Evolutionary conservation across 2,113 vertebrate species (phyloP).

Genomic region (Gobiocypris rarus): DNA sequence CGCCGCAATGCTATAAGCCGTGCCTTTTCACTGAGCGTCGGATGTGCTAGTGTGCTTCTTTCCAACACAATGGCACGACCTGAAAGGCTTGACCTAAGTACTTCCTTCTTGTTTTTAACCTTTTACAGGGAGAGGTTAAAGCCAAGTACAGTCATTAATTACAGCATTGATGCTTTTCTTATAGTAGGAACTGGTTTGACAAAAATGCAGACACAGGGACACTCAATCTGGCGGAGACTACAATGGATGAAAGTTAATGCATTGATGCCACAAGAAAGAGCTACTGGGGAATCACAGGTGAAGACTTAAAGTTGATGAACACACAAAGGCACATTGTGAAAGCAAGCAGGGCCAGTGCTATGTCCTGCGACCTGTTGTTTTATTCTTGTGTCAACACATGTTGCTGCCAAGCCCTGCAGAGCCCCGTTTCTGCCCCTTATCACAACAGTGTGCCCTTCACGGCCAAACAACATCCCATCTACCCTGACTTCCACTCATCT

Average conservation of each 20-base stretch:
- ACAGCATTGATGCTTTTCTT: slow-evolving; percentile 11
- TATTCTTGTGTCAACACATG: slow-evolving; percentile 9
- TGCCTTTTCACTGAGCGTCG: background rate
- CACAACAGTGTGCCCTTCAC: background rate
- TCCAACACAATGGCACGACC: slow-evolving; percentile 10
- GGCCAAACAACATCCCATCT: background rate
- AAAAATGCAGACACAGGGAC: slow-evolving; percentile 10
- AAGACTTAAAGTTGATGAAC: background rate
- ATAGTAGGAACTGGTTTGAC: slow-evolving; percentile 3
- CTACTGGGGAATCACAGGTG: background rate
- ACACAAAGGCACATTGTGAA: background rate
- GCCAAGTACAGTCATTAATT: slow-evolving; percentile 6
- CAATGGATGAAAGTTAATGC: slow-evolving; percentile 13
- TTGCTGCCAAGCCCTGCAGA: slow-evolving; percentile 9
- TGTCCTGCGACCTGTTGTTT: slow-evolving; percentile 1
- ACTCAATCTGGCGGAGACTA: background rate
- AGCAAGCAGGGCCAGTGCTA: background rate
- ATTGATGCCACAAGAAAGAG: background rate
- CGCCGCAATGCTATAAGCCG: background rate
- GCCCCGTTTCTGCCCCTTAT: background rate
- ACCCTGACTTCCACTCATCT: background rate
- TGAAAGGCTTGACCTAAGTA: slow-evolving; percentile 15
- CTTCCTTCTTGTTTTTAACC: slow-evolving; percentile 24
- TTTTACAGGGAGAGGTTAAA: slow-evolving; percentile 8
- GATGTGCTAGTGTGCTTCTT: slow-evolving; percentile 32